Conservation (phyloP, 2,888 invertebrate genomes). For the Kryphioiulus occultus region DNA sequence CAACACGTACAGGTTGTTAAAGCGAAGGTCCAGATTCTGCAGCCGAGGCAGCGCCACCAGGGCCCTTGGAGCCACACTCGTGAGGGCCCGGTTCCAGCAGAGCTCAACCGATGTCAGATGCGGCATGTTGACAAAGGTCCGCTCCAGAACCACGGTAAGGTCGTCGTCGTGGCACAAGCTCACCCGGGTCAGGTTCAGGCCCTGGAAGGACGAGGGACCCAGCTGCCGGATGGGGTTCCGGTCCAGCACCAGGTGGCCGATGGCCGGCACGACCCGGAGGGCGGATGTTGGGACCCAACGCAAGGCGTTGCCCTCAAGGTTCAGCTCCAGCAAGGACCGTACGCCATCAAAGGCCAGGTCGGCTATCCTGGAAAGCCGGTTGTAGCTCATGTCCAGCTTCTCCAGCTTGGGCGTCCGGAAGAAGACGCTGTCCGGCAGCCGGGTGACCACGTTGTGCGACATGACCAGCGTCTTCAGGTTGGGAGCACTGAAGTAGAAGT, state of each 20-base stretch:
- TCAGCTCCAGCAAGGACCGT: conserved; percentile 54
- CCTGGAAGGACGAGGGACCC: conserved; percentile 53
- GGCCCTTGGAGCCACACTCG: conserved; percentile 56
- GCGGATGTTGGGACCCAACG: conserved; percentile 56
- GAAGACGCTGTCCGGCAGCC: conserved; percentile 80
- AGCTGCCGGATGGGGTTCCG: conserved; percentile 55
- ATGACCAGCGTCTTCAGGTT: conserved; percentile 88
- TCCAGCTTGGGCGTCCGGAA: conserved; percentile 84
- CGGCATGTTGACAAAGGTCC: conserved; percentile 54
- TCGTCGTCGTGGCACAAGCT: conserved; percentile 55
- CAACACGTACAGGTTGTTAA: conserved; percentile 55
- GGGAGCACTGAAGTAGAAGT: conserved; percentile 85
- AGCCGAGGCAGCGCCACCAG: conserved; percentile 55
- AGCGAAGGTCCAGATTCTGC: conserved; percentile 55
- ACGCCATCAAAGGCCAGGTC: conserved; percentile 52
- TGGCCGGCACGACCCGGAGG: conserved; percentile 54
- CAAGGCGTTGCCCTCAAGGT: conserved; percentile 56
- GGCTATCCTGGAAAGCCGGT: conserved; percentile 80
- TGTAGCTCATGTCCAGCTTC: conserved; percentile 84
- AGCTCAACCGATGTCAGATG: conserved; percentile 55
- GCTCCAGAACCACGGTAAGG: conserved; percentile 55
- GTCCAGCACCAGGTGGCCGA: conserved; percentile 55
- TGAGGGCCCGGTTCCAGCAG: conserved; percentile 55
- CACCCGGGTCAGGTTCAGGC: conserved; percentile 54
- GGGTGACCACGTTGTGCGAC: conserved; percentile 84